Percentiles rank a stretch among this genome's conserved stretches.
Evolutionary conservation across 1,140 invertebrate species (phyloP).

Genomic region (Calephelis nemesis): DNA sequence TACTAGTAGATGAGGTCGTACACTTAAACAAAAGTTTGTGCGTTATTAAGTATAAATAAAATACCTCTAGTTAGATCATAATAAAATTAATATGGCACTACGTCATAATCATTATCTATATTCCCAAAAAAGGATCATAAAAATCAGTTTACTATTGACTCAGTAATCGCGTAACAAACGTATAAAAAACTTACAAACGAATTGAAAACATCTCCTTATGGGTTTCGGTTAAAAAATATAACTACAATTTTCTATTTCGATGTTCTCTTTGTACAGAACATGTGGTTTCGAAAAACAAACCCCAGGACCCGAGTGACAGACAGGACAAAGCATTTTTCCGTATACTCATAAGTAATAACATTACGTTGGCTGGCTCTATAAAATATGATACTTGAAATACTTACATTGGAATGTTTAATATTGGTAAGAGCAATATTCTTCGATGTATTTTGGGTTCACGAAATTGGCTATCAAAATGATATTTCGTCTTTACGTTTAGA

Average conservation of each 20-base stretch:
- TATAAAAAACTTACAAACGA: too few species aligned
- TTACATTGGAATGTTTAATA: slow-evolving; percentile 18
- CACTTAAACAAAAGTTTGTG: too few species aligned
- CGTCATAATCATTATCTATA: too few species aligned
- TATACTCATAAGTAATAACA: slow-evolving; percentile 17
- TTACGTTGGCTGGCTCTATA: slow-evolving; percentile 17
- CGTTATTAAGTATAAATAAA: too few species aligned
- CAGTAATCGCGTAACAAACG: too few species aligned
- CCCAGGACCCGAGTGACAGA: slow-evolving; percentile 38
- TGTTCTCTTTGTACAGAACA: not conserved
- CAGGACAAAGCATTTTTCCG: slow-evolving; percentile 34
- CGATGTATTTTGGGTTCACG: slow-evolving; percentile 4
- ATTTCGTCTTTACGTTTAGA: slow-evolving; percentile 10
- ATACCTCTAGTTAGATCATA: too few species aligned
- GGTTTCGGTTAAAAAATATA: too few species aligned
- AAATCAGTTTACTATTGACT: not conserved
- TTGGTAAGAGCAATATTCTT: slow-evolving; percentile 12
- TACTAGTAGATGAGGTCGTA: too few species aligned
- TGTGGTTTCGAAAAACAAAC: slow-evolving; percentile 40
- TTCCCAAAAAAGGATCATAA: slow-evolving; percentile 9
- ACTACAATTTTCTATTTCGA: too few species aligned
- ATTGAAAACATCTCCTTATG: too few species aligned
- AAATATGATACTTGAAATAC: slow-evolving; percentile 18
- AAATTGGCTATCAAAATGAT: slow-evolving; percentile 7
- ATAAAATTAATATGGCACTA: too few species aligned